Conservation (phyloP, 2,888 invertebrate species). For the Noctua comes region DNA sequence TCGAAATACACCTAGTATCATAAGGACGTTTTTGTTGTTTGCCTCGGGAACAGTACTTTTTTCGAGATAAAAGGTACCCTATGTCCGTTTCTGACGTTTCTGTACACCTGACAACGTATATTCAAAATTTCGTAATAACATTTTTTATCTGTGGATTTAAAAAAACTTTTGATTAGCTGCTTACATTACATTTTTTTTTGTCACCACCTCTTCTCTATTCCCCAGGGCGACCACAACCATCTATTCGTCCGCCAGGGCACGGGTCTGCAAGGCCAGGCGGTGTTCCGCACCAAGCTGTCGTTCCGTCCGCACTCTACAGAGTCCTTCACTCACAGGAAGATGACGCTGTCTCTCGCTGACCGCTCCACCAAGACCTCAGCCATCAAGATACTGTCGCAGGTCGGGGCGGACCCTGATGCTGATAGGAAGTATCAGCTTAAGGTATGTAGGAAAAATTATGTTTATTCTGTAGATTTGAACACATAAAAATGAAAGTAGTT, state of each 20-base stretch:
- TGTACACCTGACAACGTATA: no score
- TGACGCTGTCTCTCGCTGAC: conserved; percentile 99
- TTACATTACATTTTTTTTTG: background rate
- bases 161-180: no score
- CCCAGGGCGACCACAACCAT: conserved; percentile 98
- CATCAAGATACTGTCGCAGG: conserved; percentile 98
- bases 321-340: conserved; percentile 99
- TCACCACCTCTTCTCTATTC: background rate
- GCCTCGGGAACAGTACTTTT: no score
- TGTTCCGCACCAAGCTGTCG: conserved; percentile 98
- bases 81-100: no score
- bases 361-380: conserved; percentile 97
- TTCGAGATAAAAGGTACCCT: no score
- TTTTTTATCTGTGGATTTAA: no score
- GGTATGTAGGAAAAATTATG: conserved; percentile 82
- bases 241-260: conserved; percentile 99
- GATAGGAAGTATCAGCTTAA: conserved; percentile 97
- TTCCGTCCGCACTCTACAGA: conserved; percentile 99
- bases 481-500: no score
- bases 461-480: background rate
- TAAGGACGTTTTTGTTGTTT: no score
- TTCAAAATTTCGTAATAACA: no score
- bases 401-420: conserved; percentile 98
- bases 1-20: no score
- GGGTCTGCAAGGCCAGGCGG: conserved; percentile 99